Percentiles rank a stretch among this genome's conserved stretches.
Evolutionary conservation across 2,113 vertebrate species (phyloP).

Genomic region (Ceyx melanurus): DNA sequence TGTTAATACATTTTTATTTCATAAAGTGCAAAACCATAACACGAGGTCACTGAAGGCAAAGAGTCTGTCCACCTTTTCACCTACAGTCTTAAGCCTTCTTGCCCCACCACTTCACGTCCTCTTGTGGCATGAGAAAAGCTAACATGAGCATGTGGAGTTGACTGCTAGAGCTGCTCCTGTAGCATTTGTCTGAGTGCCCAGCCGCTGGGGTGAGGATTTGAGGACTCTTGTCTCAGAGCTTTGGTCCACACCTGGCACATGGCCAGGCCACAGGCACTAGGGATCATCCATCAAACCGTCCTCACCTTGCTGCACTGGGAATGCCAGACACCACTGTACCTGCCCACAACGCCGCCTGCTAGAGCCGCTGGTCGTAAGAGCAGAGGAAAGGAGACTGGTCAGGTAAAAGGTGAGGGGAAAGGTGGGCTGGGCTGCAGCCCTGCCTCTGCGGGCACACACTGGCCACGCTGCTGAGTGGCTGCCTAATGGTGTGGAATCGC

Average conservation of each 20-base stretch:
- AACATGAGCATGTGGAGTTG: rapidly evolving
- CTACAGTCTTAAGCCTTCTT: rapidly evolving
- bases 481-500: rapidly evolving
- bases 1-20: neutral
- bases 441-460: neutral
- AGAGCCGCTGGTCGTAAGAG: rapidly evolving
- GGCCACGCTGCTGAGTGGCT: neutral
- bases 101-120: rapidly evolving
- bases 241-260: rapidly evolving
- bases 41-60: neutral
- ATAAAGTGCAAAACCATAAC: neutral
- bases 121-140: rapidly evolving
- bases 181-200: rapidly evolving
- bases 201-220: rapidly evolving
- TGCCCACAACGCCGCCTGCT: rapidly evolving
- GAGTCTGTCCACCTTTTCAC: neutral
- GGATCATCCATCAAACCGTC: rapidly evolving
- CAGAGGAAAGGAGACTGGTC: rapidly evolving
- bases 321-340: rapidly evolving
- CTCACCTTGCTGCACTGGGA: neutral
- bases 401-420: rapidly evolving
- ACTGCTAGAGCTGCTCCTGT: neutral
- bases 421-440: neutral
- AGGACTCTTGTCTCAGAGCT: neutral
- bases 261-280: neutral